Evolutionary conservation across 2,113 vertebrate species (phyloP).

Genomic region (Ochotona curzoniae): DNA sequence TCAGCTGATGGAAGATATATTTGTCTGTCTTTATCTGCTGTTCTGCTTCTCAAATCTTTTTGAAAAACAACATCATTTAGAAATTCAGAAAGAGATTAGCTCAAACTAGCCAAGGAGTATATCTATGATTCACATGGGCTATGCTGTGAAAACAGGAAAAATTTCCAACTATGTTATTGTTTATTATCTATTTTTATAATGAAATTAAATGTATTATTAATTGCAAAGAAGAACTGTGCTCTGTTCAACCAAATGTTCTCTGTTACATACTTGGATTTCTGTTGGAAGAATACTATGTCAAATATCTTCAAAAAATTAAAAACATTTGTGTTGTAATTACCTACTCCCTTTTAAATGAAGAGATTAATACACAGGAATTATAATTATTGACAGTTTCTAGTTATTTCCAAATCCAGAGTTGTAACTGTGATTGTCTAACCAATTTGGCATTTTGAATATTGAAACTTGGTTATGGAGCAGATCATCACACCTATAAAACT

Average conservation of each 20-base stretch:
- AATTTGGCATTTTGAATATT: slow-evolving; percentile 89
- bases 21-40: too few species aligned
- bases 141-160: slow-evolving; percentile 85
- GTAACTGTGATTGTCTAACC: slow-evolving; percentile 83
- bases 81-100: slow-evolving; percentile 81
- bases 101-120: slow-evolving; percentile 69
- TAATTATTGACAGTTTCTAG: slow-evolving; percentile 84
- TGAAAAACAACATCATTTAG: slow-evolving; percentile 79
- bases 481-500: slow-evolving; percentile 91
- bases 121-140: slow-evolving; percentile 73
- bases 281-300: slow-evolving; percentile 82
- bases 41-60: too few species aligned
- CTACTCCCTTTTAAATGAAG: slow-evolving; percentile 78
- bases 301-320: slow-evolving; percentile 84
- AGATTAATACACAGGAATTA: slow-evolving; percentile 84
- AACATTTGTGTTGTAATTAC: slow-evolving; percentile 83
- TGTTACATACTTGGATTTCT: slow-evolving; percentile 84
- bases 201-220: background rate
- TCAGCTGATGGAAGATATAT: too few species aligned
- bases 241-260: slow-evolving; percentile 83
- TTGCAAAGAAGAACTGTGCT: background rate
- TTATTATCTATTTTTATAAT: slow-evolving; percentile 66
- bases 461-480: slow-evolving; percentile 91
- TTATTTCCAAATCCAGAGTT: slow-evolving; percentile 80
- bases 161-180: slow-evolving; percentile 87